Conservation (phyloP, 2,113 vertebrate species). For the Manacus vitellinus region DNA sequence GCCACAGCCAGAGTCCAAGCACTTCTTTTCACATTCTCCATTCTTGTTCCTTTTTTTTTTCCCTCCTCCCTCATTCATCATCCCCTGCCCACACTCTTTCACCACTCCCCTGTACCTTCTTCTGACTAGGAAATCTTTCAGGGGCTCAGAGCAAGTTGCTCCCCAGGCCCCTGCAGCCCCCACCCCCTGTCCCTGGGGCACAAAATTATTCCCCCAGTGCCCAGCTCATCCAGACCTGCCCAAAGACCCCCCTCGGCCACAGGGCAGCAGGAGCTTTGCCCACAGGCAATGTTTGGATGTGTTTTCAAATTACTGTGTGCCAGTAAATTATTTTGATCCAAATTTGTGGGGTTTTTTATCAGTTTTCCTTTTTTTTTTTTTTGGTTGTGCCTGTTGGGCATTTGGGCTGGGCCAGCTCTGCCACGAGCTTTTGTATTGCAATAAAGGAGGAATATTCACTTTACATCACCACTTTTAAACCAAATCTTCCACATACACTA, state of each 20-base stretch:
- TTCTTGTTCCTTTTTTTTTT: neutral
- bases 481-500: neutral
- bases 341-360: neutral
- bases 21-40: slow-evolving; percentile 32
- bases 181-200: neutral
- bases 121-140: neutral
- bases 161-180: neutral
- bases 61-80: slow-evolving; percentile 36
- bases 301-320: neutral
- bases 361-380: neutral
- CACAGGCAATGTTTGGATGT: fast-evolving
- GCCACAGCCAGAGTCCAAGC: slow-evolving; percentile 12
- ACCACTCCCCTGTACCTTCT: neutral
- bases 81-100: neutral
- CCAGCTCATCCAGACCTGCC: neutral
- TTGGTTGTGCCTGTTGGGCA: neutral
- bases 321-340: neutral
- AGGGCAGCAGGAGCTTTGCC: neutral
- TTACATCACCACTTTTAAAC: neutral
- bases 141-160: neutral
- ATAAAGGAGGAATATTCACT: neutral
- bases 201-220: neutral
- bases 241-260: neutral
- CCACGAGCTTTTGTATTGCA: neutral
- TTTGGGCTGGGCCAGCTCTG: neutral